Evolutionary conservation across 2,888 invertebrate species (phyloP).

Genomic region (Schrankia costaestrigalis): DNA sequence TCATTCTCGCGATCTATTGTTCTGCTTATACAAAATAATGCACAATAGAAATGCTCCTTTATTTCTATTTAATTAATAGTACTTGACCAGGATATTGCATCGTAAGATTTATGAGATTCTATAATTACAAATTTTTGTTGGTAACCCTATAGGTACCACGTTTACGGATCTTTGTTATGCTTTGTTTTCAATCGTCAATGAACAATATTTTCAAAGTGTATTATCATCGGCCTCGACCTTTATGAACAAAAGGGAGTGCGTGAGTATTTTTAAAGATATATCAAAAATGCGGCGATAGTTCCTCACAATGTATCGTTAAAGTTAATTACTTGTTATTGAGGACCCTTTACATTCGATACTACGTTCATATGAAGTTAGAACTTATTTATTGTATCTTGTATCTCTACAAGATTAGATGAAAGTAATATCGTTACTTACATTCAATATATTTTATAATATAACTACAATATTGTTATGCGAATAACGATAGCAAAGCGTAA

Average conservation of each 20-base stretch:
- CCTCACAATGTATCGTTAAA: constrained; percentile 48
- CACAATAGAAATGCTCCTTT: constrained; percentile 9
- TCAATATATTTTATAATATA: too few relatives aligned
- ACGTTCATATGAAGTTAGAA: too few relatives aligned
- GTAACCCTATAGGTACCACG: constrained; percentile 18
- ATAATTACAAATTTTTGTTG: constrained; percentile 14
- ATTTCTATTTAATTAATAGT: constrained; percentile 17
- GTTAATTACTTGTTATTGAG: constrained; percentile 39
- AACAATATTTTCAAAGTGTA: constrained; percentile 32
- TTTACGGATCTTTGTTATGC: constrained; percentile 36
- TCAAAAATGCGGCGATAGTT: constrained; percentile 43
- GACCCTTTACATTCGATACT: constrained; percentile 12
- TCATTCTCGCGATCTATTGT: constrained; percentile 16
- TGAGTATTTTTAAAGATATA: constrained; percentile 47
- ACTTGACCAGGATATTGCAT: constrained; percentile 18
- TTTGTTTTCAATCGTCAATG: constrained; percentile 40
- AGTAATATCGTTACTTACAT: constrained; percentile 15
- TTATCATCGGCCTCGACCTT: constrained; percentile 48
- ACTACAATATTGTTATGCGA: not conserved
- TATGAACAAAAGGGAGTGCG: constrained; percentile 49
- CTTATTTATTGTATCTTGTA: too few relatives aligned
- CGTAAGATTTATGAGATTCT: constrained; percentile 24
- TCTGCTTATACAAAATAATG: constrained; percentile 7
- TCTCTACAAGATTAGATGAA: constrained; percentile 16
- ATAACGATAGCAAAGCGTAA: too few relatives aligned